Evolutionary conservation across 2,888 invertebrate genomes (phyloP), one percentile per base, ranked within the genome.

Genomic region (Himalopsyche kuldschensis): DNA sequence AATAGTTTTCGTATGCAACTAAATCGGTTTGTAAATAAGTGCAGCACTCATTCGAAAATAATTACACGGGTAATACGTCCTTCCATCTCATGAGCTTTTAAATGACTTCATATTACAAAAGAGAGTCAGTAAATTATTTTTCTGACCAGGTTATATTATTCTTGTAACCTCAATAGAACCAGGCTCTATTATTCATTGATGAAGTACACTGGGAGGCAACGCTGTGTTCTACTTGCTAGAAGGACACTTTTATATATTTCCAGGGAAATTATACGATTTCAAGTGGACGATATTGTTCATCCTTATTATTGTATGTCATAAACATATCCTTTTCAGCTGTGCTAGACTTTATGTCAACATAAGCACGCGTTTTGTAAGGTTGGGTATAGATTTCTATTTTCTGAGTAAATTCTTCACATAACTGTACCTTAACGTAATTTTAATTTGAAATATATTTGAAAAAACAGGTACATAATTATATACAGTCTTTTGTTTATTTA

Each of bases 211-310:
- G 69, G 63, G 69, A 69, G 69, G 69, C 69, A 69, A 11, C 10
- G 24, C 69, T 27, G 30, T 69, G 35, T 35, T 24, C 32, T 41
- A 31, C 32, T 76, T n/a, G 11, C 20, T 8, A 17, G 32, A 35
- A 75, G 75, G 76, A 47, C 47, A 78, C 78, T 81, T 30, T 75
- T 77, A 84, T 81, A 81, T 75, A 84, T 82, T 41, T 82, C 82
- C 84, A 76, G n/a, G 30, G 84, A 84, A 84, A 82, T 78, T 82
- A 84, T 84, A 69, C 75, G 20, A 47, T 75, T 81, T 85, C 78
- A 76, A 85, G 85, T 85, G 84, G 76, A 75, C 82, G 77, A 69
- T 27, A 83, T 82, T 84, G 83, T 85, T 80, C 69, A 75, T 41
- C 30, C 6, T 32, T 82, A 82, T 83, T 79, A 78, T 85, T 79